These are phyloP conservation scores for Drosophila pseudotakahashii DNA, from an alignment of 2,888 invertebrate genomes.

Conservation along the genomic window DNA sequence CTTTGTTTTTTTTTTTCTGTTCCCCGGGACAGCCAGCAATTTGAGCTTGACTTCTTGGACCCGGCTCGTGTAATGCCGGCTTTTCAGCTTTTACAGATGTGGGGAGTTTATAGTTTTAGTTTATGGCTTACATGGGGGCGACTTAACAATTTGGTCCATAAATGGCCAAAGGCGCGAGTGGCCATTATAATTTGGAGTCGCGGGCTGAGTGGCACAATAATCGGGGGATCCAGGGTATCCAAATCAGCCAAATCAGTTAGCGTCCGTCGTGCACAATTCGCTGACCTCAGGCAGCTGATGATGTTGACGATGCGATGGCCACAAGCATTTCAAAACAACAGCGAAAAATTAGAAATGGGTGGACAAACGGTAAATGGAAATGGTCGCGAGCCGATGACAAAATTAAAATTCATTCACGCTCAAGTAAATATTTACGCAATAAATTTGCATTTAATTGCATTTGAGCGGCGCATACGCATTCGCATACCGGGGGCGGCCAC, in stretches of 20 bases:
- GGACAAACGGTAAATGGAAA: conserved; percentile 7
- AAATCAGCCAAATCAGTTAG: conserved; percentile 29
- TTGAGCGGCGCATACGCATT: conserved; percentile 47
- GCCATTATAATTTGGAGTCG: conserved; percentile 51
- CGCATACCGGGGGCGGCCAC: conserved; percentile 44
- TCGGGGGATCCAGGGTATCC: conserved; percentile 7
- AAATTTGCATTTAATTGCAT: conserved; percentile 79
- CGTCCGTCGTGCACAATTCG: conserved; percentile 36
- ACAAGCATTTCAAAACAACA: conserved; percentile 45
- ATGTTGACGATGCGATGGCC: conserved; percentile 20
- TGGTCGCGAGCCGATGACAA: conserved; percentile 48
- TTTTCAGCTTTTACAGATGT: conserved; percentile 41
- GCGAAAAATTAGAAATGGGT: conserved; percentile 35
- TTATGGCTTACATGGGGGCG: conserved; percentile 40
- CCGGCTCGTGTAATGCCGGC: conserved; percentile 20
- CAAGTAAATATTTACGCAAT: conserved; percentile 80
- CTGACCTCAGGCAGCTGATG: conserved; percentile 59
- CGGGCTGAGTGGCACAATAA: conserved; percentile 36
- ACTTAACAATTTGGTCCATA: conserved; percentile 54
- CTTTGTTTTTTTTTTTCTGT: conserved; percentile 2
- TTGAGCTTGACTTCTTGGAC: conserved; percentile 53
- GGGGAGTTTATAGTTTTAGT: conserved; percentile 43
- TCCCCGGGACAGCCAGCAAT: conserved; percentile 57
- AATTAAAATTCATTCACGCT: conserved; percentile 79
- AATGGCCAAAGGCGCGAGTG: conserved; percentile 49